Base-by-base conservation (phyloP, 1,140 invertebrate genomes). In the Drosophila subobscura region DNA sequence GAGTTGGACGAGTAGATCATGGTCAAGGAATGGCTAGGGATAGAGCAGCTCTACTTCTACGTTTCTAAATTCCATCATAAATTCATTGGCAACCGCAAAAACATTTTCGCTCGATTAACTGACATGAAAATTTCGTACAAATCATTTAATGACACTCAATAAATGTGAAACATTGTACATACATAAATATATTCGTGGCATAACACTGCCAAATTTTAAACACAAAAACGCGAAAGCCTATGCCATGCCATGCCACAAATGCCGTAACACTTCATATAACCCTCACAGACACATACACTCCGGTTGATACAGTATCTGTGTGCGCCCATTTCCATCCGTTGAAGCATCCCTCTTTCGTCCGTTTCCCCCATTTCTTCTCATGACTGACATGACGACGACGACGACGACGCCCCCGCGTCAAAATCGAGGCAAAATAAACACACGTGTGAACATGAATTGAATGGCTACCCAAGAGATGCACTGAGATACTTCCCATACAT, bases 361-460 rank as follows among this genome's bases (percentile, higher is more conserved):
- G 5, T 45, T 45, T 1, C 14, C n/a, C 40, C 14, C 47, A 22
- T 66, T n/a, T 63, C 45, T n/a, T 23, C 23, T 45, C 64, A 53
- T 29, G 65, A 41, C 52, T 55, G 56, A 71, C 68, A 79, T 1
- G 16, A 20, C 16, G 16, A 20, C 16, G 16, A 20, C 33, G 52
- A 25, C 51, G 45, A n/a, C 33, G 42, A 60, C 80, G 60, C 80
- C 80, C 72, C 68, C 73, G 29, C 81, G 22, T 22, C 49, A 23
- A 74, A 66, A 65, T 50, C 53, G 64, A 47, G 52, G 51, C 77
- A 67, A 86, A 77, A 81, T 86, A 85, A 85, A 86, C 81, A 85
- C 83, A 85, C 83, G 81, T 85, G 81, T 74, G 81, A 85, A 86
- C 61, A 81, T 61, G 73, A 85, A 86, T 77, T 73, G 77, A 80